A percentile compares a stretch with the other conserved stretches of the same genome.
phyloP scores from a whole-genome alignment of 2,113 vertebrate species.

The Microcebus ravelobensis region DNA sequence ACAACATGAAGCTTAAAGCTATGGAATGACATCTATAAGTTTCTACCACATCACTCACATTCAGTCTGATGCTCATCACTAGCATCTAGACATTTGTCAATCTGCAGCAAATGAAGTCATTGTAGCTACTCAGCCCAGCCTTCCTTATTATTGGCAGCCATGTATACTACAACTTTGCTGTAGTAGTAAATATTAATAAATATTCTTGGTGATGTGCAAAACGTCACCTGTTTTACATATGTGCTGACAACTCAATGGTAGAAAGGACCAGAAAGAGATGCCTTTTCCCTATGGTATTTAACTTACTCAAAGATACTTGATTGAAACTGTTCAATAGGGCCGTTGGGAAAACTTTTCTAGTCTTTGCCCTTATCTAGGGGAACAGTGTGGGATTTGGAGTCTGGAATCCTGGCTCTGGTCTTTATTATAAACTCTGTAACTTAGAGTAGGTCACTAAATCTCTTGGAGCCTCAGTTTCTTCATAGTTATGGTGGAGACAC shows the following conservation, averaged over 20 bases:
- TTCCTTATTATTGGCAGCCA: not conserved
- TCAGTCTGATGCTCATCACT: not conserved
- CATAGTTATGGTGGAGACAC: not conserved
- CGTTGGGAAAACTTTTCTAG: not conserved
- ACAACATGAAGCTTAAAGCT: not conserved
- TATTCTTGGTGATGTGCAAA: not conserved
- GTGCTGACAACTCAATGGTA: not conserved
- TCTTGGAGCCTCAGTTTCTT: not conserved
- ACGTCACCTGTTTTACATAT: not conserved
- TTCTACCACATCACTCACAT: not conserved
- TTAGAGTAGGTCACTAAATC: not conserved
- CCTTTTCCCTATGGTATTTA: not conserved
- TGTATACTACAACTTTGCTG: not conserved
- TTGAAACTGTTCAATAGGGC: not conserved
- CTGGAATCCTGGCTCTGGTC: not conserved
- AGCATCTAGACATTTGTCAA: not conserved
- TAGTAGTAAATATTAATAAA: not conserved
- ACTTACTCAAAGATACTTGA: not conserved
- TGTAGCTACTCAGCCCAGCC: not conserved
- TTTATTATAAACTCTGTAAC: not conserved
- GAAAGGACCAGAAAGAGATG: not conserved
- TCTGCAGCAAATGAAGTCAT: not conserved
- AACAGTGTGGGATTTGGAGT: not conserved
- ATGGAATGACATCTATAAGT: not conserved
- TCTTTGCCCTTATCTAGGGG: not conserved